phyloP scores from a whole-genome alignment of 2,113 vertebrate genomes.

The Chlorodrepanis virens region DNA sequence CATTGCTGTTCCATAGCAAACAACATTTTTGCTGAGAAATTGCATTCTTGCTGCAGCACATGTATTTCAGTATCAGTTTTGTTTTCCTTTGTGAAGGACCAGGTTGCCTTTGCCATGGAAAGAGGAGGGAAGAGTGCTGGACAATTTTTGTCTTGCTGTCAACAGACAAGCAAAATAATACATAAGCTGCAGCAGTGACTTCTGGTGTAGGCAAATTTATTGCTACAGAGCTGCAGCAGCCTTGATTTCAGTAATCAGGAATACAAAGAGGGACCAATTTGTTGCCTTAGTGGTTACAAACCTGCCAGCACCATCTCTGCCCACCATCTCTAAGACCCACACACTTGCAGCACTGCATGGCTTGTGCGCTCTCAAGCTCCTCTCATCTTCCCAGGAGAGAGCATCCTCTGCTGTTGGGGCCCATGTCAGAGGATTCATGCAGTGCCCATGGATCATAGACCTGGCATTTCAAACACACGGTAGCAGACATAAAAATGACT shows the following conservation, averaged over 20 bases:
- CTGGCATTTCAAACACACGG: neutral
- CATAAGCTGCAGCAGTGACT: neutral
- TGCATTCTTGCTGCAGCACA: neutral
- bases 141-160: neutral
- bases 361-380: neutral
- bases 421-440: neutral
- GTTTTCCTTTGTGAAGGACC: neutral
- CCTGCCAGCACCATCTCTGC: neutral
- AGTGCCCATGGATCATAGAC: neutral
- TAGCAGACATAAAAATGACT: neutral
- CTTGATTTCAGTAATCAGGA: neutral
- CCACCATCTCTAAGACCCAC: neutral
- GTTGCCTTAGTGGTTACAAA: neutral
- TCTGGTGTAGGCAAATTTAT: neutral
- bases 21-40: neutral
- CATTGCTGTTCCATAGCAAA: neutral
- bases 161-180: neutral
- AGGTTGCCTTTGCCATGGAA: neutral
- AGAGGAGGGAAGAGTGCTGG: neutral
- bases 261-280: neutral
- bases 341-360: neutral
- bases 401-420: neutral
- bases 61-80: neutral
- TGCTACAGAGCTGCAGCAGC: neutral
- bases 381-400: neutral